Percentiles rank a stretch among this genome's conserved stretches.
phyloP scores from a whole-genome alignment of 2,113 vertebrate species.

The Podocnemis expansa region DNA sequence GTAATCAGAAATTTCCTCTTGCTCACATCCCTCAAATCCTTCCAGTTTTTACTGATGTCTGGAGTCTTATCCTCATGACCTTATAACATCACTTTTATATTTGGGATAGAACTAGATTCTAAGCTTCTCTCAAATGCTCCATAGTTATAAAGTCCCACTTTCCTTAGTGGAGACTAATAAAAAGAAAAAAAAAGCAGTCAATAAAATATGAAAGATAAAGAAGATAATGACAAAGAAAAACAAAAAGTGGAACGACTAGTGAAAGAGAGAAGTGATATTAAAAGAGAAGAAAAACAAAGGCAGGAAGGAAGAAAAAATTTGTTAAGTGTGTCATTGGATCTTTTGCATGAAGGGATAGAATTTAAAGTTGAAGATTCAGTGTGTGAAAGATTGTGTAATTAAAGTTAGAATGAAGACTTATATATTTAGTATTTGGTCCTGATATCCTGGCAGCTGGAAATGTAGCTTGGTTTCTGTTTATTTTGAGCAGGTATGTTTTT shows the following conservation, averaged over 20 bases:
- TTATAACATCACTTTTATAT: neutral
- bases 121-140: neutral
- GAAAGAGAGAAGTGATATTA: slow-evolving; percentile 27
- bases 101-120: neutral
- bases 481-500: slow-evolving; percentile 71
- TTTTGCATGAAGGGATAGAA: slow-evolving; percentile 47
- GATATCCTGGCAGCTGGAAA: slow-evolving; percentile 56
- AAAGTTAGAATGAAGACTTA: slow-evolving; percentile 68
- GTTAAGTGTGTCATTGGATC: neutral
- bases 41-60: neutral
- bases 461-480: slow-evolving; percentile 70
- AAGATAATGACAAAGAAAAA: neutral
- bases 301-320: slow-evolving; percentile 43
- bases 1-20: neutral
- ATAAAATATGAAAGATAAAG: neutral
- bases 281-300: slow-evolving; percentile 9
- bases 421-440: slow-evolving; percentile 58
- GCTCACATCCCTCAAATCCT: neutral
- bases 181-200: neutral
- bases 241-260: neutral
- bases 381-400: slow-evolving; percentile 64
- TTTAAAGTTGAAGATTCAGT: slow-evolving; percentile 50
- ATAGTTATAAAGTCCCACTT: neutral
- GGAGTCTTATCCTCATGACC: neutral
- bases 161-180: neutral